Base-by-base conservation (phyloP, 2,797 vertebrate species). In the Holocentrus rufus region DNA sequence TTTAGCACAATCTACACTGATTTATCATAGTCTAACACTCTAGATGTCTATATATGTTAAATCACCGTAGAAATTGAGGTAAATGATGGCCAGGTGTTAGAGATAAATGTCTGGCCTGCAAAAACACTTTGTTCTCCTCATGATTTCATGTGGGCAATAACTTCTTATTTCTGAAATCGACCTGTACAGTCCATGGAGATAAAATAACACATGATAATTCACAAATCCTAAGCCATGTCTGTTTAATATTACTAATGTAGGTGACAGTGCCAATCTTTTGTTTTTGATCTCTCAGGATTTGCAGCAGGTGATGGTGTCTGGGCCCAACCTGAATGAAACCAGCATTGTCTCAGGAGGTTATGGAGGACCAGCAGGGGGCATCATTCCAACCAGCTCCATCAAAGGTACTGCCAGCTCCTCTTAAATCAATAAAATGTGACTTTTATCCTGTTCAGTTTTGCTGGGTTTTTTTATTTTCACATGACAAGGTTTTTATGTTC, bases 241-340 rank as follows among this genome's bases (percentile, higher is more conserved):
- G 11, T 54, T 54, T 5, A 25, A 9, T 54, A 6, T 54, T 14
- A 36, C n/a, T 39, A 34, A 5, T 8, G 31, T 34, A 9, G 31
- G 7, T 39, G 57, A 36, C 34, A 66, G 13, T 47, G 8, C 2
- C 3, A 49, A 2, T 63, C 13, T 70, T 56, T 55, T 75, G 49
- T 67, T 69, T 30, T 44, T 3, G 56, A 59, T 70, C 36, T 54
- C 64, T 23, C 82, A 99, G 97, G 97, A 98, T 88, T 90, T 99
- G 76, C 97, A 98, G 93, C 97, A 99, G 88, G 96, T 99, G 86
- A 99, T 99, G 97, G 97, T 98, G 55, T 98, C 97, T 0, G 97
- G 97, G 77, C 97, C 97, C 82, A 98, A 99, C 92, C 92, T 99
- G 79, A 99, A 98, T 22, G 97, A 99, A 93, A 99, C 97, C 87